Conservation (phyloP, 23 tunicate species). For the Trididemnum clinides region DNA sequence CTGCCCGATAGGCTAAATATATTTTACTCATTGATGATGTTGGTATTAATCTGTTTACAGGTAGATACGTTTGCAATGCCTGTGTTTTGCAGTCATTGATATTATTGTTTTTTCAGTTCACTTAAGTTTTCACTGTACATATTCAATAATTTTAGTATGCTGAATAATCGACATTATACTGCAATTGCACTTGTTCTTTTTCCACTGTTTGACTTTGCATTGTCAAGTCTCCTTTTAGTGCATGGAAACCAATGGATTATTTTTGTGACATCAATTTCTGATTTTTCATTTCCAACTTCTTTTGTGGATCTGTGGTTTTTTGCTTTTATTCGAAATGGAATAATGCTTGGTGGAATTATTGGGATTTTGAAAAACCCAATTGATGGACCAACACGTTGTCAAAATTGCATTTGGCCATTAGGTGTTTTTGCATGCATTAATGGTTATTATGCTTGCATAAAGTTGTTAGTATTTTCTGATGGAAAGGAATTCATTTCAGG, state of each 20-base stretch:
- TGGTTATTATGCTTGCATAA: slow-evolving; percentile 38
- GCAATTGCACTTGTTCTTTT: too few relatives aligned
- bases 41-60: too few relatives aligned
- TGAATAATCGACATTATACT: too few relatives aligned
- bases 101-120: too few relatives aligned
- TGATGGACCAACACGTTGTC: slow-evolving; percentile 27
- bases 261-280: slow-evolving; percentile 10
- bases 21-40: too few relatives aligned
- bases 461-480: slow-evolving; percentile 60
- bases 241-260: slow-evolving; percentile 49
- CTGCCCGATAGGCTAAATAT: too few relatives aligned
- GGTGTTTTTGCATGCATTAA: slow-evolving; percentile 7
- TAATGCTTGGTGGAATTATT: slow-evolving; percentile 42
- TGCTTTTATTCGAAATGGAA: slow-evolving; percentile 17
- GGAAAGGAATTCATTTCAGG: slow-evolving; percentile 22
- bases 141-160: too few relatives aligned
- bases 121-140: too few relatives aligned
- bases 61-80: too few relatives aligned
- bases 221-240: slow-evolving; percentile 25
- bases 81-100: too few relatives aligned
- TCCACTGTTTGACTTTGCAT: slow-evolving; percentile 21
- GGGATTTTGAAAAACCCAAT: slow-evolving; percentile 45
- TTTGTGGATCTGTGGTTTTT: slow-evolving; percentile 50
- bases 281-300: slow-evolving; percentile 44
- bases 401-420: neutral